Base-by-base conservation (phyloP, 2,888 invertebrate genomes). In the Apamea anceps region DNA sequence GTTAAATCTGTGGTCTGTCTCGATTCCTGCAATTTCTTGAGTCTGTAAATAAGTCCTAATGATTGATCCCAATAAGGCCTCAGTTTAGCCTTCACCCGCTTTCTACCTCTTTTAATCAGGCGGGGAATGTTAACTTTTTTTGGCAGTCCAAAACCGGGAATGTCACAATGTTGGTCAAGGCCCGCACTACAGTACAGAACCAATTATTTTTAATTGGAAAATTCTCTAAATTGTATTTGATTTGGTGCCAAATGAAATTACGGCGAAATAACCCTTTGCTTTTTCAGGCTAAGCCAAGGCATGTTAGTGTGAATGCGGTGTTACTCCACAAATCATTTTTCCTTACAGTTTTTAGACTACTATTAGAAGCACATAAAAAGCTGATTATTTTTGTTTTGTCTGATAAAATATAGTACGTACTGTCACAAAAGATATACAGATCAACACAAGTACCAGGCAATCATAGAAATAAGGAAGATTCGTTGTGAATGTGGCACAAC, bases 121-220 rank as follows among this genome's bases (percentile, higher is more conserved):
- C 65, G 60, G 25, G 45, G n/a, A 42, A 75, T 71, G 15, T 12
- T 2, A 63, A 65, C 25, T 32, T 75, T 68, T 80, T 57, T 76
- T 63, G 86, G 72, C 76, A 79, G 67, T 72, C 45, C 57, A 63
- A 67, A 72, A 75, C 5, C 62, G 66, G 75, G 37, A 73, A 82
- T 60, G 32, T 21, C 25, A 12, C 51, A 37, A 73, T 85, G 62
- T 82, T 28, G 82, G 84, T 73, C 84, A 85, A 82, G 86, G 86
- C 57, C 42, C 32, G 37, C 45, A 66, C 12, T 75, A 72, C 48
- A 60, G 48, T 65, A 66, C 51, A 72, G 21, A 45, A n/a, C 48
- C 72, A 75, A 62, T 72, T 75, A 82, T 72, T 82, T 65, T 72
- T 65, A 75, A 76, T 76, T 68, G 63, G 60, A 10, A n/a, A 72